These are phyloP conservation scores for Scolopax rusticola DNA, from an alignment of 2,797 vertebrate species.

Conservation along the genomic window DNA sequence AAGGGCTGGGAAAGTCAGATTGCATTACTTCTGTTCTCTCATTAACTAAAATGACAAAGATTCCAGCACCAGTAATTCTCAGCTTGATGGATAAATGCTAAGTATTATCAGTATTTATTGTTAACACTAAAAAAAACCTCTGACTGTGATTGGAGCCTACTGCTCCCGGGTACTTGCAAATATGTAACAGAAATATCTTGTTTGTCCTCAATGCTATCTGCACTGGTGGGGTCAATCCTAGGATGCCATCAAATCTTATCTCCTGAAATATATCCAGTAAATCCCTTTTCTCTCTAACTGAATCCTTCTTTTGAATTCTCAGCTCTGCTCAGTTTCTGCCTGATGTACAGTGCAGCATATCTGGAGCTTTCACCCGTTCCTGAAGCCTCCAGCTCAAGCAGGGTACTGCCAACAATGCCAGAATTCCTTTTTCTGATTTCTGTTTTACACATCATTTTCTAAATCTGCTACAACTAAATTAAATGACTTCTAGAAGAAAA, in stretches of 20 bases:
- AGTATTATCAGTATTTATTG: background rate
- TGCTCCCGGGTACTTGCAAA: background rate
- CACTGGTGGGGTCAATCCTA: background rate
- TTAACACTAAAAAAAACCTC: background rate
- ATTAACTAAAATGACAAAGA: background rate
- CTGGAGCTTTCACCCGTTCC: background rate
- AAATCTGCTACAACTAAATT: background rate
- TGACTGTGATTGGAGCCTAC: background rate
- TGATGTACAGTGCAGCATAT: background rate
- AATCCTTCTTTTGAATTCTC: constrained; percentile 1
- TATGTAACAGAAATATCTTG: background rate
- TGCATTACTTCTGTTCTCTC: background rate
- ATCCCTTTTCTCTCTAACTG: background rate
- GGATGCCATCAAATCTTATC: background rate
- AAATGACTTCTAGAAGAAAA: background rate
- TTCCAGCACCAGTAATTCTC: constrained; percentile 11
- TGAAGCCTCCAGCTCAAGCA: background rate
- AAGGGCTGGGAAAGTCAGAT: constrained; percentile 14
- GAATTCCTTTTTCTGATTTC: background rate
- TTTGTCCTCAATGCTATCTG: background rate
- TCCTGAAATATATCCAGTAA: background rate
- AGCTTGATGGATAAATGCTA: background rate
- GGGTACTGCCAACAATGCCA: background rate
- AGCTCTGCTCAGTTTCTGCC: background rate
- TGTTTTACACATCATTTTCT: background rate